These are phyloP conservation scores for Phymanthus crucifer DNA, from an alignment of 92 coral and sea anemone species.

Conservation along the genomic window DNA sequence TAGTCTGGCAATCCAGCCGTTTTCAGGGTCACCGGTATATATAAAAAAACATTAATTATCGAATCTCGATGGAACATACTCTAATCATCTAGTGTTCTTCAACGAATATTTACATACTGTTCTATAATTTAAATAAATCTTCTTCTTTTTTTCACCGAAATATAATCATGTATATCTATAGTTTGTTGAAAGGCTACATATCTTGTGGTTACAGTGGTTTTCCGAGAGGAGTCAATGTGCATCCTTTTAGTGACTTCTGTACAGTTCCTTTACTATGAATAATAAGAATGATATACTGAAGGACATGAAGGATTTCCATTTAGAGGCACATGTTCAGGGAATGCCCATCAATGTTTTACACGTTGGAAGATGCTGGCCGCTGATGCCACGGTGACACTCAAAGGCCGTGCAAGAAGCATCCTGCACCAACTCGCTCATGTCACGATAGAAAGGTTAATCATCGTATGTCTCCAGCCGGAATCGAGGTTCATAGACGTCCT, in stretches of 20 bases:
- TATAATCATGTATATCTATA: neutral
- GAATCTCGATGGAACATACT: neutral
- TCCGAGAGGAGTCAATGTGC: neutral
- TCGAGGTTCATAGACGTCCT: conserved; percentile 10
- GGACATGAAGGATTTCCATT: too few relatives aligned
- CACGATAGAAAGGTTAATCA: conserved; percentile 35
- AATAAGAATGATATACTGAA: neutral
- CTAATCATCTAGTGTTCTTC: neutral
- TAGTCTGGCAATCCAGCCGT: too few relatives aligned
- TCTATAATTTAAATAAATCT: neutral
- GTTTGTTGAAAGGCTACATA: neutral
- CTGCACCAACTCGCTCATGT: neutral
- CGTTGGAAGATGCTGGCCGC: neutral
- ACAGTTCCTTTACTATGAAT: neutral
- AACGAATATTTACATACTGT: conserved; percentile 2
- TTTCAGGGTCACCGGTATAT: too few relatives aligned
- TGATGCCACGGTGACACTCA: neutral
- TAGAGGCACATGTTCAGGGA: neutral
- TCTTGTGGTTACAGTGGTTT: neutral
- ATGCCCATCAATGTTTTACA: neutral
- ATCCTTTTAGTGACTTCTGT: neutral
- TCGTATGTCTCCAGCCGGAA: conserved; percentile 40
- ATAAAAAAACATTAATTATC: neutral
- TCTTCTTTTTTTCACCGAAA: neutral
- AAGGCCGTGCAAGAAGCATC: neutral